Evolutionary conservation across 2,113 vertebrate genomes (phyloP), one percentile per base, ranked within the genome.

Genomic region (Rana temporaria): DNA sequence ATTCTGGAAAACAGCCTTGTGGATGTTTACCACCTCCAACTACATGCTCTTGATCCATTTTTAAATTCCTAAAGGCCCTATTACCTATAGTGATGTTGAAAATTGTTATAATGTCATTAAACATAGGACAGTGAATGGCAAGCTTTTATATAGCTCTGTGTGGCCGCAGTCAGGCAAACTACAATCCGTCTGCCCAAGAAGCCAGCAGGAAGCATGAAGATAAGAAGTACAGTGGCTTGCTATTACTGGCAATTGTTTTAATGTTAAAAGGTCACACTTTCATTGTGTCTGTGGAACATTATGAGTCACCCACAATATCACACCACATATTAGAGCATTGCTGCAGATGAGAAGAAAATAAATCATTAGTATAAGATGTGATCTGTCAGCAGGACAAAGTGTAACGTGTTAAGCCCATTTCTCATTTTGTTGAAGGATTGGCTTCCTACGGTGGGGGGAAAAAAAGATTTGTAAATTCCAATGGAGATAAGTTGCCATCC

Each of bases 361-460:
- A 69, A 79, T 68, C n/a, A 57, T 55, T 57, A 68, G 16, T 68
- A 56, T 79, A 67, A 67, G 42, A 79, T 79, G 52, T 79, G 38
- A 79, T 67, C 34, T 26, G 69, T 69, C 32, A 70, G 77, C 77
- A 79, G 64, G 64, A 56, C 62, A 67, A 79, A 68, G 30, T 68
- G 57, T 79, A 79, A 59, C 63, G 14, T 68, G 26, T 38, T 32
- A 78, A 67, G 52, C n/a, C 48, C 76, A 67, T 64, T 78, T 68
- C 53, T 66, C 32, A 59, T 42, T 68, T 79, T 68, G 64, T 38
- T 59, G 17, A 59, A 22, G 30, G 69, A 69, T 59, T 48, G 24
- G 65, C n/a, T 79, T 78, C 76, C 76, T 78, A 63, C 76, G n/a
- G 76, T 48, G 69, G 26, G 63, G 20, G 55, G 56, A 38, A 67